phyloP scores from a whole-genome alignment of 2,888 invertebrate genomes.

The Leptodirus hochenwartii region DNA sequence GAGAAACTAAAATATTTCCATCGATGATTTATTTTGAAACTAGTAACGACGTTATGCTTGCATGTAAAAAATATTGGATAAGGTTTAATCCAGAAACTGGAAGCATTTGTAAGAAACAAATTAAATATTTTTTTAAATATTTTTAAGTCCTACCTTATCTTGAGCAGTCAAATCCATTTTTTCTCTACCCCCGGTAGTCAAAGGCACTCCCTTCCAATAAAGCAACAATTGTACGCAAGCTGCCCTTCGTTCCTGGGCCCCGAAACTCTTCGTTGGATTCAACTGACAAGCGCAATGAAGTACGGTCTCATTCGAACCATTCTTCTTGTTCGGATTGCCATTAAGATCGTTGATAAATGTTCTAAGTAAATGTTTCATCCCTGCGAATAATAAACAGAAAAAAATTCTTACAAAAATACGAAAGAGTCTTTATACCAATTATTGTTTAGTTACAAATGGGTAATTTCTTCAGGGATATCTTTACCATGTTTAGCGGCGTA shows the following conservation, averaged over 20 bases:
- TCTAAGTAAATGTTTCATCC: constrained; percentile 37
- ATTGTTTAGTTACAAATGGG: background rate
- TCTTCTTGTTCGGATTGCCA: constrained; percentile 50
- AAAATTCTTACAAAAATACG: background rate
- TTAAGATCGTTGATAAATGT: constrained; percentile 43
- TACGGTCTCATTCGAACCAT: constrained; percentile 40
- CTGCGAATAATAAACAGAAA: constrained; percentile 16
- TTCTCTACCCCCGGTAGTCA: constrained; percentile 36
- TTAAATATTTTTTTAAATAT: no score
- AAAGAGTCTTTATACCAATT: background rate
- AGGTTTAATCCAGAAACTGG: no score
- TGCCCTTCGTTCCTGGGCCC: constrained; percentile 35
- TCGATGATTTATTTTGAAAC: no score
- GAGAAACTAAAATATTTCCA: no score
- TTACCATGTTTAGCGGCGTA: constrained; percentile 43
- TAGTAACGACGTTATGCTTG: no score
- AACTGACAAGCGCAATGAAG: constrained; percentile 41
- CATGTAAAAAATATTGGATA: no score
- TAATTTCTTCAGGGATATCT: constrained; percentile 7
- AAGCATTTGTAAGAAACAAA: no score
- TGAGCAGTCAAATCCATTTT: constrained; percentile 36
- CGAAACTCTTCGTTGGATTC: constrained; percentile 28
- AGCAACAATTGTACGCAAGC: constrained; percentile 42
- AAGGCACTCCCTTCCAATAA: constrained; percentile 37
- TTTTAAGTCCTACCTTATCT: constrained; percentile 44